phyloP scores from a whole-genome alignment of 2,888 invertebrate species.

The Orchesellides sinensis region DNA sequence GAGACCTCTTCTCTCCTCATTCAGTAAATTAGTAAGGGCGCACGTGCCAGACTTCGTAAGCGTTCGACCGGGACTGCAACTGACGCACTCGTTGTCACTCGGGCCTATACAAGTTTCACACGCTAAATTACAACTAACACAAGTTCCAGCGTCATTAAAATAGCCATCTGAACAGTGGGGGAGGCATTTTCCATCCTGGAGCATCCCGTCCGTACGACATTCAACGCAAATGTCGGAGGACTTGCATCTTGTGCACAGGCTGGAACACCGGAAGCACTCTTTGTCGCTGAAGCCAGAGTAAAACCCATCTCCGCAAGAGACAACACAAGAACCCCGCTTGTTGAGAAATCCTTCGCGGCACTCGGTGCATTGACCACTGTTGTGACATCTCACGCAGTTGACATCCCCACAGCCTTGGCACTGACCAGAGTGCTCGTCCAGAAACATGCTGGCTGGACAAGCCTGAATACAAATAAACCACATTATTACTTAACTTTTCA shows the following conservation, averaged over 20 bases:
- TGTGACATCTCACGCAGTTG: conserved; percentile 68
- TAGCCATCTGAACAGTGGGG: conserved; percentile 89
- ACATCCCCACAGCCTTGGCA: conserved; percentile 68
- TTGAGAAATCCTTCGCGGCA: conserved; percentile 66
- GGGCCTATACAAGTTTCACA: conserved; percentile 92
- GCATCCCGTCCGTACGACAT: conserved; percentile 85
- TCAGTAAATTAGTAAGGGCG: conserved; percentile 37
- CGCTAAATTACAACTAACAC: conserved; percentile 89
- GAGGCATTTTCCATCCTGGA: conserved; percentile 90
- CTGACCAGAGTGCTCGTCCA: conserved; percentile 62
- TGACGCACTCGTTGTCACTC: conserved; percentile 89
- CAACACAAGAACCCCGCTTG: conserved; percentile 65
- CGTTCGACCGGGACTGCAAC: conserved; percentile 88
- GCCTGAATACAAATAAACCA: conserved; percentile 39
- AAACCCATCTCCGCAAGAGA: conserved; percentile 66
- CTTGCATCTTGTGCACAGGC: conserved; percentile 68
- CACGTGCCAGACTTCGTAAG: conserved; percentile 88
- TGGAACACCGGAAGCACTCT: conserved; percentile 71
- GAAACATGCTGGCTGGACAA: conserved; percentile 69
- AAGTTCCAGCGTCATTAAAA: conserved; percentile 90
- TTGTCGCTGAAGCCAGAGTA: conserved; percentile 60
- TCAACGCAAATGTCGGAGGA: conserved; percentile 88
- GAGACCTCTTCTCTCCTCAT: conserved; percentile 22
- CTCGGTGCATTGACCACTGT: conserved; percentile 64
- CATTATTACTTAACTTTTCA: neutral